phyloP scores from a whole-genome alignment of 1,140 invertebrate genomes.

The Tribolium madens region DNA sequence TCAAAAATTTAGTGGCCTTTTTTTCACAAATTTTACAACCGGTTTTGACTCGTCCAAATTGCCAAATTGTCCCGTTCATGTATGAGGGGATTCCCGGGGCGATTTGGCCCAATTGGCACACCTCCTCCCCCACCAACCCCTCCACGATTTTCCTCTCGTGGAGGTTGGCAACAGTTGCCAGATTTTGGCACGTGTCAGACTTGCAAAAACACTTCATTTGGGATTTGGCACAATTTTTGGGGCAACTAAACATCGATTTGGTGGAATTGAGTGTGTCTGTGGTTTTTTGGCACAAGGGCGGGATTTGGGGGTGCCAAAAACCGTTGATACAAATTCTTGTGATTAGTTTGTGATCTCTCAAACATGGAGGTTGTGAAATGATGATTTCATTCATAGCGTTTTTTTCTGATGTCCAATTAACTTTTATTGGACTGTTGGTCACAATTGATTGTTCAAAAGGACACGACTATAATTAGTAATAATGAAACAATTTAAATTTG shows the following conservation, averaged over 20 bases:
- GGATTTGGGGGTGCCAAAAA: conserved; percentile 40
- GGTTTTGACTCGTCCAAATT: background rate
- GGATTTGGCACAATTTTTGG: conserved; percentile 46
- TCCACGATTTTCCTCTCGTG: conserved; percentile 37
- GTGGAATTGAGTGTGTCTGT: conserved; percentile 11
- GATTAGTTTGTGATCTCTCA: conserved; percentile 41
- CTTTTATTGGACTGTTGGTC: background rate
- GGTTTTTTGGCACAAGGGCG: background rate
- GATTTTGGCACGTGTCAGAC: background rate
- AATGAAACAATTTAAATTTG: background rate
- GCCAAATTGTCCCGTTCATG: background rate
- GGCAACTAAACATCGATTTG: conserved; percentile 36
- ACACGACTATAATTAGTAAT: background rate
- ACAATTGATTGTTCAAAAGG: background rate
- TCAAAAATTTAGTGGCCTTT: background rate
- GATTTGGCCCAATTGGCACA: conserved; percentile 27
- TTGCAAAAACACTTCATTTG: conserved; percentile 52
- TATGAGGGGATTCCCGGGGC: background rate
- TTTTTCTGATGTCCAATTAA: background rate
- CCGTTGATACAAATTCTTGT: conserved; percentile 47
- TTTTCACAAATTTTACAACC: conserved; percentile 35
- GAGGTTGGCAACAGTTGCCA: conserved; percentile 20
- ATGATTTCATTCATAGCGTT: conserved; percentile 31
- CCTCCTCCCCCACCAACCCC: conserved; percentile 28
- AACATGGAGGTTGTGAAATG: conserved; percentile 49